These are phyloP conservation scores for Naso thynnoides DNA, from an alignment of 2,797 vertebrate species.

Conservation along the genomic window DNA sequence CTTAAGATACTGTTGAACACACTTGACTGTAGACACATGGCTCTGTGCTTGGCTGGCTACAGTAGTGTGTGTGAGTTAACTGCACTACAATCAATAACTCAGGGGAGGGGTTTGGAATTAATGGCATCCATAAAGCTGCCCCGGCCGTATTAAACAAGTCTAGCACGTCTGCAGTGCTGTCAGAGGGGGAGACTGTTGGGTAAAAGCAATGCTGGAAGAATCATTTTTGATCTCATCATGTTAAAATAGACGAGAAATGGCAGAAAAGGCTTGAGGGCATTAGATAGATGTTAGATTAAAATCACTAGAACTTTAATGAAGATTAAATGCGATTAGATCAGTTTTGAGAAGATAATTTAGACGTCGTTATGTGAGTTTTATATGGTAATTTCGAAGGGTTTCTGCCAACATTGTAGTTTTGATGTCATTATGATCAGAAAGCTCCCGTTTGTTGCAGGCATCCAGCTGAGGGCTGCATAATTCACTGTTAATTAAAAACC, in stretches of 20 bases:
- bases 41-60: conserved; percentile 44
- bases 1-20: conserved; percentile 59
- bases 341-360: conserved; percentile 47
- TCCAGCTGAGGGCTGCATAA: conserved; percentile 48
- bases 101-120: conserved; percentile 47
- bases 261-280: conserved; percentile 23
- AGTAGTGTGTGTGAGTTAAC: conserved; percentile 48
- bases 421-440: conserved; percentile 49
- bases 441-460: conserved; percentile 29
- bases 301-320: conserved; percentile 51
- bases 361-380: conserved; percentile 32
- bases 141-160: conserved; percentile 68
- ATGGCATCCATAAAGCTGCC: conserved; percentile 75
- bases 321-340: conserved; percentile 43
- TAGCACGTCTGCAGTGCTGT: conserved; percentile 61
- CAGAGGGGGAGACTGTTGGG: conserved; percentile 26
- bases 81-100: conserved; percentile 69
- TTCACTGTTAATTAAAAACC: conserved; percentile 59
- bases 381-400: conserved; percentile 43
- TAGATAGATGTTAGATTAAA: conserved; percentile 48
- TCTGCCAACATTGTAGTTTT: conserved; percentile 36
- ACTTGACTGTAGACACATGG: conserved; percentile 43
- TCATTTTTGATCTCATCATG: conserved; percentile 51
- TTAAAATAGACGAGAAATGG: conserved; percentile 43
- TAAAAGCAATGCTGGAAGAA: conserved; percentile 44